These are phyloP conservation scores for Craseonycteris thonglongyai DNA, from an alignment of 2,113 vertebrate species.

Conservation along the genomic window DNA sequence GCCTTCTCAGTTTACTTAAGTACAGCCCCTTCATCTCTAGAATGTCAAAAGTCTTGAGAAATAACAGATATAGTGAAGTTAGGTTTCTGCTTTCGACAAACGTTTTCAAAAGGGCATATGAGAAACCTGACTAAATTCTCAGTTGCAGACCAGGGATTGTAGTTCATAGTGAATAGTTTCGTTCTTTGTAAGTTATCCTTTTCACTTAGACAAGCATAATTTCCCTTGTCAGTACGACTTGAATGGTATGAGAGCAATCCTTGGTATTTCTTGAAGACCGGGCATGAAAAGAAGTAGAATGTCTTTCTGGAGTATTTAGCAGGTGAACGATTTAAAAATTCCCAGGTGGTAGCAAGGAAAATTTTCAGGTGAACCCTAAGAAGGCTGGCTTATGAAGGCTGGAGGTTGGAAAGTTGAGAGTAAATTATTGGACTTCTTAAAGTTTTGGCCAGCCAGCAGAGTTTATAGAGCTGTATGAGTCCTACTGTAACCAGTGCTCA, in stretches of 20 bases:
- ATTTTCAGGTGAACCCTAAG: background rate
- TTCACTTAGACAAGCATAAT: conserved; percentile 7
- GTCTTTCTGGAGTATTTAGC: conserved; percentile 39
- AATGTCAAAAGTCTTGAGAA: conserved; percentile 47
- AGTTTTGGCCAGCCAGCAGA: background rate
- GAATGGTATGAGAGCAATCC: conserved; percentile 22
- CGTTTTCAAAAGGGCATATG: background rate
- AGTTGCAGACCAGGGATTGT: background rate
- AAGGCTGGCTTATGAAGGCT: background rate
- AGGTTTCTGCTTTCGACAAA: conserved; percentile 35
- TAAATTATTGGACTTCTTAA: conserved; percentile 36
- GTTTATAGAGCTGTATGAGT: background rate
- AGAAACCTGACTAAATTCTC: conserved; percentile 34
- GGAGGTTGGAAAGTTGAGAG: background rate
- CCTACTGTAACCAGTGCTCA: background rate
- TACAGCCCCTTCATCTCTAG: conserved; percentile 22
- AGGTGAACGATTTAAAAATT: conserved; percentile 34
- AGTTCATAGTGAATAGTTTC: conserved; percentile 19
- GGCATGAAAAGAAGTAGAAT: conserved; percentile 12
- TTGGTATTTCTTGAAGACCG: conserved; percentile 25
- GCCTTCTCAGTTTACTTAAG: conserved; percentile 31
- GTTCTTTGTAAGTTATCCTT: conserved; percentile 34
- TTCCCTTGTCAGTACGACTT: background rate
- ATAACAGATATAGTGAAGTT: conserved; percentile 40
- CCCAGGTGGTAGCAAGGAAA: background rate